phyloP scores from a whole-genome alignment of 2,797 vertebrate genomes.

The Podarcis siculus region DNA sequence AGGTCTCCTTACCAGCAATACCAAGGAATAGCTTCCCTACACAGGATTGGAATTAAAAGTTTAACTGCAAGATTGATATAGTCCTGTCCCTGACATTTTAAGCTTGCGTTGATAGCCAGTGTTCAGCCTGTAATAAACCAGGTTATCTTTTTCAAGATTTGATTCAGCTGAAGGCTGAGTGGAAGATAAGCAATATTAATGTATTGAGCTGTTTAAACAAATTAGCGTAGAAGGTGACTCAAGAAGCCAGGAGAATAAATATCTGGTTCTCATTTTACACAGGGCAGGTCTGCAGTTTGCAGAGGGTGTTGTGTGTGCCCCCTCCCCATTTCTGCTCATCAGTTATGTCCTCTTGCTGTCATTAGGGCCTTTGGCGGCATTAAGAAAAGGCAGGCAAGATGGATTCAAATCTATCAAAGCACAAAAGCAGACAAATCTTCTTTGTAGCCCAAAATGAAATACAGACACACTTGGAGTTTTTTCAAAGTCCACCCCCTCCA shows the following conservation, averaged over 20 bases:
- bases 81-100: conserved; percentile 59
- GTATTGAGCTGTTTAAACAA: conserved; percentile 62
- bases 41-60: conserved; percentile 49
- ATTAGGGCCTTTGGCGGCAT: conserved; percentile 71
- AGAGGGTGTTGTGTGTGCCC: conserved; percentile 66
- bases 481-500: conserved; percentile 48
- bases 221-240: conserved; percentile 58
- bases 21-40: not conserved
- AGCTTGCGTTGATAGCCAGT: conserved; percentile 51
- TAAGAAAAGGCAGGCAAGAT: conserved; percentile 67
- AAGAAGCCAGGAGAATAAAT: conserved; percentile 51
- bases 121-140: conserved; percentile 52
- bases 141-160: conserved; percentile 57
- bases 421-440: conserved; percentile 65
- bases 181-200: conserved; percentile 63
- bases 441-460: conserved; percentile 55
- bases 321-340: conserved; percentile 37
- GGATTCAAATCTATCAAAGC: conserved; percentile 65
- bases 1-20: not conserved
- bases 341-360: conserved; percentile 63
- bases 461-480: conserved; percentile 45
- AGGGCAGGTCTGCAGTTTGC: conserved; percentile 53
- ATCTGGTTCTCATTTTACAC: conserved; percentile 49
- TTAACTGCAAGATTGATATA: conserved; percentile 57
- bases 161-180: conserved; percentile 48